Base-by-base conservation (phyloP, 2,113 vertebrate genomes). In the Trinectes maculatus region DNA sequence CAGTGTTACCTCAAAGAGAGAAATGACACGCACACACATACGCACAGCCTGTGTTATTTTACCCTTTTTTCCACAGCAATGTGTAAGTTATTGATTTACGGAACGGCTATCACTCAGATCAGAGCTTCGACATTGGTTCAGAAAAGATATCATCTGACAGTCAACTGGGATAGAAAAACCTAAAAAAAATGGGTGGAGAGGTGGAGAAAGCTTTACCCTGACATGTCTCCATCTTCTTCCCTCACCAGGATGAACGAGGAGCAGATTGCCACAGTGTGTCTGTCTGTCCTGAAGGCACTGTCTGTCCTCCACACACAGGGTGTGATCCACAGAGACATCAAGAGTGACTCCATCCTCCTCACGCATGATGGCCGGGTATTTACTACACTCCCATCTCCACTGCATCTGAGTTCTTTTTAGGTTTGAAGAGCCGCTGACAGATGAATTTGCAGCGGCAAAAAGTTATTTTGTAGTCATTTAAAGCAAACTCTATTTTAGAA, bases 271-370 rank as follows among this genome's bases (percentile, higher is more conserved):
- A 93, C 97, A 0, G 97, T 99, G 59, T 98, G 97, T 72, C 77
- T 95, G 74, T 94, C 96, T 0, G 97, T 99, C 37, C 91, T 99
- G 51, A 95, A 95, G 84, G 97, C 95, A 0, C 34, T 99, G 58
- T 91, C 96, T 0, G 95, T 98, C 53, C 94, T 99, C 3, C 97
- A 98, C 2, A 92, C 93, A 1, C 96, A 99, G 86, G 97, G 97
- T 0, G 97, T 99, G 61, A 98, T 99, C 87, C 97, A 98, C 88
- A 90, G 97, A 4, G 97, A 99, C 90, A 99, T 99, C 79, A 99
- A 99, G 90, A 98, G 97, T 0, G 97, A 99, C 92, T 99, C 97
- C 62, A 99, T 99, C 81, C 92, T 99, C n/a, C 95, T 99, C 53
- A 98, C 96, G 0, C 95, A 97, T 0, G 96, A 98, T 0, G 97